Evolutionary conservation across 37 sponge, comb jelly and placozoan genomes (phyloP), one percentile per base, ranked within the genome.

Genomic region (Ianthella basta): DNA sequence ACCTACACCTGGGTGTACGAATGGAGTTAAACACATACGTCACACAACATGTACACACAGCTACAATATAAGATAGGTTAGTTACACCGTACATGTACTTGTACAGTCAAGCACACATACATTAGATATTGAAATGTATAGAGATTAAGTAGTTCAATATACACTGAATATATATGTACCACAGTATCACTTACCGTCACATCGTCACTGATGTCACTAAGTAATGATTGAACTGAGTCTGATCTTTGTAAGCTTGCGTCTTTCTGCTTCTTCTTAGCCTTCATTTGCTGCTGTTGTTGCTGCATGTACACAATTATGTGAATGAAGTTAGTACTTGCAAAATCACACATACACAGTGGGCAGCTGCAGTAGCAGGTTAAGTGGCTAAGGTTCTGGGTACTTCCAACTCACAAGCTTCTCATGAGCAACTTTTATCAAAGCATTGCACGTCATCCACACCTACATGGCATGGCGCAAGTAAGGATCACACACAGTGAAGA

Each of bases 1-100:
- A 90, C 88, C 2, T 93, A 93, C 57, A 81, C 89, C 8, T 90
- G 91, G 94, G 87, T 94, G 21, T 94, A 94, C 59, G 72, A 89
- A 80, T 94, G 83, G 65, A 59, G 64, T 0, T 79, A 34, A 34
- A 12, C 20, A 5, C 37, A 14, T 4, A 2, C 0, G 37, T 75
- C 20, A 44, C 8, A 44, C 50, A 8, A 8, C 50, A 44, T 44
- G 50, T 44, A 44, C 8, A 44, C 50, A 44, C 50, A 10, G 50
- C 8, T n/a, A n/a, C 59, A 56, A 56, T 19, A 56, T 56, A 56
- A 56, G 59, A 15, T 56, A 19, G 59, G 15, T 15, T 56, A 18
- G 59, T 15, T 19, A 19, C 15, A 18, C 15, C 59, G 16, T 18
- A 56, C 15, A 56, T 56, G 59, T 18, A 56, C 18, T 56, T 56